Evolutionary conservation across 37 sponge, comb jelly and placozoan species (phyloP).

Genomic region (Ephydatia muelleri): DNA sequence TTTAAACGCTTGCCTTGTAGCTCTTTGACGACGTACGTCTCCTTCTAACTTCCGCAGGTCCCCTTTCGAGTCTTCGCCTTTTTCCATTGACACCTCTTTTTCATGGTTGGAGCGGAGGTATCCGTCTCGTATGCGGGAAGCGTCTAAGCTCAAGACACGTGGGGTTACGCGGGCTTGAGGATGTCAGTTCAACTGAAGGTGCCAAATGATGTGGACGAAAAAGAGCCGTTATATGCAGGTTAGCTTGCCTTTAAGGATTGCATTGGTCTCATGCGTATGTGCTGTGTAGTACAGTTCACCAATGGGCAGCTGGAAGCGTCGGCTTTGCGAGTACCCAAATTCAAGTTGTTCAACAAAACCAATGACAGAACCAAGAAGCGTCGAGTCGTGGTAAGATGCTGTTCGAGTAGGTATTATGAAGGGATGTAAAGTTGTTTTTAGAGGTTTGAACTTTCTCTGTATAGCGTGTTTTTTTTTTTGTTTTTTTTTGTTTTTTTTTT

Average conservation of each 20-base stretch:
- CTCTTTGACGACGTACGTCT: not conserved
- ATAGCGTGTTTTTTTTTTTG: too few species aligned
- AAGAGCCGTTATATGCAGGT: slow-evolving; percentile 24
- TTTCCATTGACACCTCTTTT: slow-evolving; percentile 57
- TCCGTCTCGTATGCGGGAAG: slow-evolving; percentile 77
- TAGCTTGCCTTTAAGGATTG: not conserved
- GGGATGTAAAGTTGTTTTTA: too few species aligned
- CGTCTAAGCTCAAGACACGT: slow-evolving; percentile 9
- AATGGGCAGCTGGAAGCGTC: slow-evolving; percentile 40
- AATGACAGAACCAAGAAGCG: slow-evolving; percentile 24
- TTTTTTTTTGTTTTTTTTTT: too few species aligned
- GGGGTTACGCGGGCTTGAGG: not conserved
- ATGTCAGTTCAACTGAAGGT: slow-evolving; percentile 17
- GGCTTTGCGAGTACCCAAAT: slow-evolving; percentile 13
- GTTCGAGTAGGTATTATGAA: too few species aligned
- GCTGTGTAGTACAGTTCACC: slow-evolving; percentile 38
- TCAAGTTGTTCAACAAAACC: slow-evolving; percentile 45
- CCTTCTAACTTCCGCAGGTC: not conserved
- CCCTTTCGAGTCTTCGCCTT: slow-evolving; percentile 63
- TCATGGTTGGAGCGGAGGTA: slow-evolving; percentile 81
- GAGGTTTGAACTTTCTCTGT: too few species aligned
- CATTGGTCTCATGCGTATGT: not conserved
- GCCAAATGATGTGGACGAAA: slow-evolving; percentile 42
- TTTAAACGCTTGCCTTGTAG: not conserved
- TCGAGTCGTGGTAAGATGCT: slow-evolving; percentile 27